Evolutionary conservation across 2,888 invertebrate genomes (phyloP).

Genomic region (Idaea dimidiata): DNA sequence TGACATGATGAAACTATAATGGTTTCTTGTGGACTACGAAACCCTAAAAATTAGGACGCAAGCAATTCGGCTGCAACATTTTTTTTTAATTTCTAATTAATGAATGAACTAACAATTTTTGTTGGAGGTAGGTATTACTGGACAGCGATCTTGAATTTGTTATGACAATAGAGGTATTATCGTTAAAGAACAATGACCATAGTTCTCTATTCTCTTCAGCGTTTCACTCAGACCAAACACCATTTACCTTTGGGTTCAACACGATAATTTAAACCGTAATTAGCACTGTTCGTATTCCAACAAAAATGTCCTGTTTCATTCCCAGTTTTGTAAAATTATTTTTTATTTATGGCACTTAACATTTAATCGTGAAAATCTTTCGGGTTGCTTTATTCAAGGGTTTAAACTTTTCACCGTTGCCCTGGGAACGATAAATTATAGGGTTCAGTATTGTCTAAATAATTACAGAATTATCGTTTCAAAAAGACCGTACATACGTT

Average conservation of each 20-base stretch:
- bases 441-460: background rate
- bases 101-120: too few relatives aligned
- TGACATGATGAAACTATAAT: too few relatives aligned
- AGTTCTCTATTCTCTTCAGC: slow-evolving; percentile 20
- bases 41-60: too few relatives aligned
- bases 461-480: background rate
- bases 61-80: too few relatives aligned
- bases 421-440: slow-evolving; percentile 7
- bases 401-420: slow-evolving; percentile 19
- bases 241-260: slow-evolving; percentile 43
- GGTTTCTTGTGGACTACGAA: too few relatives aligned
- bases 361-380: slow-evolving; percentile 55
- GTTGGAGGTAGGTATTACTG: too few relatives aligned
- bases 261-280: slow-evolving; percentile 72
- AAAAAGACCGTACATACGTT: background rate
- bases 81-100: too few relatives aligned
- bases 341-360: slow-evolving; percentile 56
- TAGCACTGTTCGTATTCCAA: slow-evolving; percentile 70
- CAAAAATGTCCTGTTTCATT: slow-evolving; percentile 66
- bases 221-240: slow-evolving; percentile 21
- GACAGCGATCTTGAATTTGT: too few relatives aligned
- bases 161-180: too few relatives aligned
- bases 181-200: background rate
- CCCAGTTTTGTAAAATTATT: slow-evolving; percentile 58
- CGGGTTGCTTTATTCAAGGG: slow-evolving; percentile 43